Evolutionary conservation across 1,140 invertebrate genomes (phyloP).

Genomic region (Eumeta japonica): DNA sequence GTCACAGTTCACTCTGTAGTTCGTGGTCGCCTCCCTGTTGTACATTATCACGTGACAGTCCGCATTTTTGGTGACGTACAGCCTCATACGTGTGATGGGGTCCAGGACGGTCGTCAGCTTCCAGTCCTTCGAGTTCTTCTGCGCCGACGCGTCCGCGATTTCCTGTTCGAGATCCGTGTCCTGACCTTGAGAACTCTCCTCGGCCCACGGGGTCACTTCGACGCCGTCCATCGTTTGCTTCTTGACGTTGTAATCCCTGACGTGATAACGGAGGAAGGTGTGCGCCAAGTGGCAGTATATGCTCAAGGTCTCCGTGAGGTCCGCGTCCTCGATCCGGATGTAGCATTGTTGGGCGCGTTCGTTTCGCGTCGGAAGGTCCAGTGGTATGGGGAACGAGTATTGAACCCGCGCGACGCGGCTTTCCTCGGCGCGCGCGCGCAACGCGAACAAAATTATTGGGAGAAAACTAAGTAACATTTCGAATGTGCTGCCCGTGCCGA

Average conservation of each 20-base stretch:
- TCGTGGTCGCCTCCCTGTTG: constrained; percentile 37
- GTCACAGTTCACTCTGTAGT: constrained; percentile 38
- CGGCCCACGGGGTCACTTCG: constrained; percentile 37
- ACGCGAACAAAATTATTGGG: constrained; percentile 14
- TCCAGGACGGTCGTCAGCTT: constrained; percentile 34
- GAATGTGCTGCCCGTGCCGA: constrained; percentile 30
- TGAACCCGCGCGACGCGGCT: constrained; percentile 20
- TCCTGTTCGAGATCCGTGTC: constrained; percentile 15
- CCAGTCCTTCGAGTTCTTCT: constrained; percentile 31
- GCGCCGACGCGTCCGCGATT: constrained; percentile 7
- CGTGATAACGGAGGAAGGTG: constrained; percentile 27
- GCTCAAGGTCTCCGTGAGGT: constrained; percentile 31
- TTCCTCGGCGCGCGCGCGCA: constrained; percentile 15
- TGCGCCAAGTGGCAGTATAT: constrained; percentile 34
- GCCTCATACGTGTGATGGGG: constrained; percentile 27
- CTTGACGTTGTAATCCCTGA: constrained; percentile 36
- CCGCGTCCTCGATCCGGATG: constrained; percentile 39
- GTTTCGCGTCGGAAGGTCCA: constrained; percentile 40
- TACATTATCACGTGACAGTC: constrained; percentile 41
- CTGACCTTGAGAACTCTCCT: constrained; percentile 15
- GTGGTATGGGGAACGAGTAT: constrained; percentile 30
- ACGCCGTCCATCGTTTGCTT: constrained; percentile 40
- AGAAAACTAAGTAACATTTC: constrained; percentile 42
- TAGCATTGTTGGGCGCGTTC: constrained; percentile 44
- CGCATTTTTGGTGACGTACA: constrained; percentile 35